A percentile compares a stretch with the other conserved stretches of the same genome.
Evolutionary conservation across 1,140 invertebrate species (phyloP).

Genomic region (Sminthurides bifidus): DNA sequence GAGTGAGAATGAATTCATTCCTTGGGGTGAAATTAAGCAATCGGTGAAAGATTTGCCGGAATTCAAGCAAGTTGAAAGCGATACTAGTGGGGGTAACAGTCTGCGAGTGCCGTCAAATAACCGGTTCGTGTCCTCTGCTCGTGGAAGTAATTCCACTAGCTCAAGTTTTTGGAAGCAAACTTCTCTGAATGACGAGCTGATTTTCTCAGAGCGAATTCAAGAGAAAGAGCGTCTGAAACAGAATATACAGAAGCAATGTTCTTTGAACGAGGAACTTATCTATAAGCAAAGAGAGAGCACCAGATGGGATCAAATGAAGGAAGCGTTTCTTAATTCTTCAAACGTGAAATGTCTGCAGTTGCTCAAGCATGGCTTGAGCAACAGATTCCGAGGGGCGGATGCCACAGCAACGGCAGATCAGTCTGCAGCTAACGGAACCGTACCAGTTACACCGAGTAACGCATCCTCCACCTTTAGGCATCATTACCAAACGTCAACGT

Average conservation of each 20-base stretch:
- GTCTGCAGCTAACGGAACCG: neutral
- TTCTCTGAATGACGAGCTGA: slow-evolving; percentile 76
- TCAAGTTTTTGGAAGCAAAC: slow-evolving; percentile 59
- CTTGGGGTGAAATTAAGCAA: slow-evolving; percentile 21
- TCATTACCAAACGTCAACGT: slow-evolving; percentile 38
- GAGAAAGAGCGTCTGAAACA: slow-evolving; percentile 71
- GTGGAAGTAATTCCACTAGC: slow-evolving; percentile 32
- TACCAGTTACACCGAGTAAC: neutral
- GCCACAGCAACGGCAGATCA: neutral
- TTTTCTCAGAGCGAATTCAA: slow-evolving; percentile 61
- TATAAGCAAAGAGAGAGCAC: slow-evolving; percentile 44
- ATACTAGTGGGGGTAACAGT: slow-evolving; percentile 41
- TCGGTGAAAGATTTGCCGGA: slow-evolving; percentile 22
- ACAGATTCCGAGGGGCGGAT: slow-evolving; percentile 37
- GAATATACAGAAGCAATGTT: slow-evolving; percentile 78
- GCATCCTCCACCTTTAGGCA: neutral
- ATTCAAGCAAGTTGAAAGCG: slow-evolving; percentile 37
- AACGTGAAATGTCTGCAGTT: slow-evolving; percentile 67
- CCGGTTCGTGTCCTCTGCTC: slow-evolving; percentile 35
- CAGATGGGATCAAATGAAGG: slow-evolving; percentile 50
- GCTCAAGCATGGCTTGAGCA: slow-evolving; percentile 62
- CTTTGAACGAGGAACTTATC: slow-evolving; percentile 73
- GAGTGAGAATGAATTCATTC: too few relatives aligned
- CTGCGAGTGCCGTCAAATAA: slow-evolving; percentile 39
- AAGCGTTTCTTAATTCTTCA: slow-evolving; percentile 56